Percentiles rank a stretch among this genome's conserved stretches.
Evolutionary conservation across 2,797 vertebrate genomes (phyloP).

Genomic region (Eleutherodactylus coqui): DNA sequence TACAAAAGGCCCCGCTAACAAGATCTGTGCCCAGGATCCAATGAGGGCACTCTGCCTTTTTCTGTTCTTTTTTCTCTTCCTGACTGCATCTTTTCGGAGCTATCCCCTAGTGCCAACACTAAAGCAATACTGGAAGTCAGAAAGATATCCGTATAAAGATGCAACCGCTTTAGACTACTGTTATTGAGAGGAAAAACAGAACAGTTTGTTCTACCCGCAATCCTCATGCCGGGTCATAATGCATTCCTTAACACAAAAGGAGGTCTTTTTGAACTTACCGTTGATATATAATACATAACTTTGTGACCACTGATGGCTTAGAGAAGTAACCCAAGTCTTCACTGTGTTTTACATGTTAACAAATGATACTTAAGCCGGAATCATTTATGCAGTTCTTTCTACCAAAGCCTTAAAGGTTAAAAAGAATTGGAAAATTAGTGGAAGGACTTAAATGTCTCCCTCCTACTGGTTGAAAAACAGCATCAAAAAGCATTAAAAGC

Average conservation of each 20-base stretch:
- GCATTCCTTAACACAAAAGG: not conserved
- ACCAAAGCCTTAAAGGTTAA: no score
- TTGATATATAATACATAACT: not conserved
- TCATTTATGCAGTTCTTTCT: no score
- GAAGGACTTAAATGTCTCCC: no score
- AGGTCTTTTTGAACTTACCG: not conserved
- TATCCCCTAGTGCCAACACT: not conserved
- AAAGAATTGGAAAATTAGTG: no score
- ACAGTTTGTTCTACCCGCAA: slow-evolving; percentile 34
- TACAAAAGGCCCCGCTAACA: slow-evolving; percentile 17
- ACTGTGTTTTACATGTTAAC: not conserved
- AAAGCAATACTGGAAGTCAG: slow-evolving; percentile 33
- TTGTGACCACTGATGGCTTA: not conserved
- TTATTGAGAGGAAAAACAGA: slow-evolving; percentile 39
- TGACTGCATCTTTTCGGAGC: slow-evolving; percentile 1
- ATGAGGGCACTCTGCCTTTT: not conserved
- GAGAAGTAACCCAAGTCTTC: not conserved
- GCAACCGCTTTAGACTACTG: slow-evolving; percentile 1
- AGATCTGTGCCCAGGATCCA: slow-evolving; percentile 10
- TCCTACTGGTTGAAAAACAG: no score
- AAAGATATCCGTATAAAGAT: slow-evolving; percentile 18
- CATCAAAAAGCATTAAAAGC: no score
- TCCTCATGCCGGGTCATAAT: not conserved
- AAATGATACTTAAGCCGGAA: not conserved
- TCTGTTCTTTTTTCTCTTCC: not conserved